phyloP scores from a whole-genome alignment of 2,113 vertebrate species.

The Elachura formosa region DNA sequence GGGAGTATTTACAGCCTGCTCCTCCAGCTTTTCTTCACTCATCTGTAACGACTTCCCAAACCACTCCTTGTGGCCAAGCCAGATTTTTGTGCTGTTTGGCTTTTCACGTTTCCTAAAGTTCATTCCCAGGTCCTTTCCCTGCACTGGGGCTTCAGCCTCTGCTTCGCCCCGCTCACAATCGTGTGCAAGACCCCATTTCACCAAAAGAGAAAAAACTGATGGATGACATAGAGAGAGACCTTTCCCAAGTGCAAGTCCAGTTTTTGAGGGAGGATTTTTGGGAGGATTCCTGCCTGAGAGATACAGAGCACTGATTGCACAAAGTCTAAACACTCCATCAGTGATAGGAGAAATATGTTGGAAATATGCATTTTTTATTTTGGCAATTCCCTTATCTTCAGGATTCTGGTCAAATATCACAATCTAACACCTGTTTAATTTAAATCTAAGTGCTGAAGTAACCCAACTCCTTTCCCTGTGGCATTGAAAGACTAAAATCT shows the following conservation, averaged over 20 bases:
- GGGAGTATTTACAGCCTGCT: not conserved
- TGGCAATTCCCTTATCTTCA: not conserved
- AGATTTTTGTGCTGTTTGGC: not conserved
- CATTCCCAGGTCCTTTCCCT: not conserved
- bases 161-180: not conserved
- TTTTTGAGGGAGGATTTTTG: not conserved
- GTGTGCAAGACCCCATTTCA: accelerated
- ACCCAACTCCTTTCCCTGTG: not conserved
- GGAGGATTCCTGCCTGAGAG: not conserved
- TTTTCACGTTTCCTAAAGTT: not conserved
- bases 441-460: not conserved
- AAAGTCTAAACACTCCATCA: not conserved
- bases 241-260: not conserved
- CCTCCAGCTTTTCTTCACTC: not conserved
- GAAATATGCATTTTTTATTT: not conserved
- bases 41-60: not conserved
- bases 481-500: conserved; percentile 8
- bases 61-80: not conserved
- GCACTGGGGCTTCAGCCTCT: accelerated
- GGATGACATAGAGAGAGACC: not conserved
- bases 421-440: not conserved
- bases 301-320: not conserved
- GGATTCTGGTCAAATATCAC: not conserved
- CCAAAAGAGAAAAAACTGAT: not conserved
- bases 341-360: not conserved